These are phyloP conservation scores for Vesta saturnalis DNA, from an alignment of 2,888 invertebrate species.

Conservation along the genomic window DNA sequence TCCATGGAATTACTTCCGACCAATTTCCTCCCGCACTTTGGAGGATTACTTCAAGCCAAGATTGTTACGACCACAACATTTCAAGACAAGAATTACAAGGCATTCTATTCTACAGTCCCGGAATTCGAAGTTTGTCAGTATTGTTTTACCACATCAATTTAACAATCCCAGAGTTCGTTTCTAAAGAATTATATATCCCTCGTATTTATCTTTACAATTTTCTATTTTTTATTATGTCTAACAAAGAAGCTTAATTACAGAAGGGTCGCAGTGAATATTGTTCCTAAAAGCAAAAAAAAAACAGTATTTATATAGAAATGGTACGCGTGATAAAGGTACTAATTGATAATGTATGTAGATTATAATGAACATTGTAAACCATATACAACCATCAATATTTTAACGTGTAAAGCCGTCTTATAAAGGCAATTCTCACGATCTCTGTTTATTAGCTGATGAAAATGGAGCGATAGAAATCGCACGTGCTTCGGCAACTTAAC, in stretches of 20 bases:
- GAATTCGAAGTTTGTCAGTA: slow-evolving; percentile 19
- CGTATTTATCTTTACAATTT: not conserved
- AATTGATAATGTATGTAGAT: slow-evolving; percentile 26
- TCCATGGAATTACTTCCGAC: slow-evolving; percentile 47
- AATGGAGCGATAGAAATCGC: slow-evolving; percentile 42
- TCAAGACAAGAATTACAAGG: slow-evolving; percentile 37
- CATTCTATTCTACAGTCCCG: slow-evolving; percentile 18
- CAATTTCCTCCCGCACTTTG: slow-evolving; percentile 45
- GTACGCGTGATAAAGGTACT: not conserved
- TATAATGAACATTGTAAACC: slow-evolving; percentile 27
- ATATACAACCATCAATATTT: slow-evolving; percentile 32
- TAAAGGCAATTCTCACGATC: slow-evolving; percentile 32
- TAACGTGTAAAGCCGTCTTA: slow-evolving; percentile 28
- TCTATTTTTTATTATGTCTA: not conserved
- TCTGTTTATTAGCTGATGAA: slow-evolving; percentile 42
- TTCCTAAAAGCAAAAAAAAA: not conserved
- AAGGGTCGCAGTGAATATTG: not conserved
- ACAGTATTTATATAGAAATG: not conserved
- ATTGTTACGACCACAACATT: slow-evolving; percentile 42
- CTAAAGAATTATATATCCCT: slow-evolving; percentile 26
- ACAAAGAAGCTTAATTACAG: not conserved
- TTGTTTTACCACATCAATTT: slow-evolving; percentile 14
- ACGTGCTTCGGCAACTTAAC: slow-evolving; percentile 46
- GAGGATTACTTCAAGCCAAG: slow-evolving; percentile 44
- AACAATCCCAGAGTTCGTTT: slow-evolving; percentile 5